These are phyloP conservation scores for Clunio marinus DNA, from an alignment of 2,888 invertebrate species.

Conservation along the genomic window DNA sequence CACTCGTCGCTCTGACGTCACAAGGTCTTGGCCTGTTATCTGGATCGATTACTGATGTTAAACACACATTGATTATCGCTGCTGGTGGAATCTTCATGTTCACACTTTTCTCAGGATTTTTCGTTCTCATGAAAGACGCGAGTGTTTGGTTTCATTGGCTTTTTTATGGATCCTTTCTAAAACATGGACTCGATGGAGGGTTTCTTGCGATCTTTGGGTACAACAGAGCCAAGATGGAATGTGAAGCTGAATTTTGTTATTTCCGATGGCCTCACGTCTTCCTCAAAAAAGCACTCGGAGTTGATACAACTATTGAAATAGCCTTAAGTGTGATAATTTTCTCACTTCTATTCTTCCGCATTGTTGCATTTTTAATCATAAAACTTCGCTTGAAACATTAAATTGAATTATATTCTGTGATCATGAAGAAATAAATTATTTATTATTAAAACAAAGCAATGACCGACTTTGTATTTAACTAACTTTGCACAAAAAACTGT, in stretches of 20 bases:
- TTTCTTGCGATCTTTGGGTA: slow-evolving; percentile 79
- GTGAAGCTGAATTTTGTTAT: slow-evolving; percentile 72
- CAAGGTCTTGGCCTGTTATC: slow-evolving; percentile 81
- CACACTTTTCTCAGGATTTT: slow-evolving; percentile 87
- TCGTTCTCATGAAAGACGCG: slow-evolving; percentile 77
- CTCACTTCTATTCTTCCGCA: slow-evolving; percentile 60
- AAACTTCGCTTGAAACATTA: slow-evolving; percentile 55
- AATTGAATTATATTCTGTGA: slow-evolving; percentile 15
- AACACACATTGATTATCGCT: slow-evolving; percentile 64
- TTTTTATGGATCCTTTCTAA: slow-evolving; percentile 82
- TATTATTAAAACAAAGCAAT: too few species aligned
- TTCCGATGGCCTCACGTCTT: slow-evolving; percentile 66
- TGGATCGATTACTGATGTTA: slow-evolving; percentile 73
- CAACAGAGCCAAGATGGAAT: slow-evolving; percentile 67
- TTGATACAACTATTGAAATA: slow-evolving; percentile 63
- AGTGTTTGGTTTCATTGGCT: slow-evolving; percentile 75
- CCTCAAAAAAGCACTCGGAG: slow-evolving; percentile 67
- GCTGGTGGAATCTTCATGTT: slow-evolving; percentile 84
- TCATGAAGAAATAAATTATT: not conserved
- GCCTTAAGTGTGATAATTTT: slow-evolving; percentile 62
- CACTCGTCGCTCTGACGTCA: slow-evolving; percentile 75
- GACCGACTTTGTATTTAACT: too few species aligned
- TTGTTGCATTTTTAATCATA: slow-evolving; percentile 64
- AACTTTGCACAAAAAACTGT: too few species aligned
- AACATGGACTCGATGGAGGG: slow-evolving; percentile 82